A percentile compares a stretch with the other conserved stretches of the same genome.
Evolutionary conservation across 2,888 invertebrate species (phyloP).

Genomic region (Apamea epomidion): DNA sequence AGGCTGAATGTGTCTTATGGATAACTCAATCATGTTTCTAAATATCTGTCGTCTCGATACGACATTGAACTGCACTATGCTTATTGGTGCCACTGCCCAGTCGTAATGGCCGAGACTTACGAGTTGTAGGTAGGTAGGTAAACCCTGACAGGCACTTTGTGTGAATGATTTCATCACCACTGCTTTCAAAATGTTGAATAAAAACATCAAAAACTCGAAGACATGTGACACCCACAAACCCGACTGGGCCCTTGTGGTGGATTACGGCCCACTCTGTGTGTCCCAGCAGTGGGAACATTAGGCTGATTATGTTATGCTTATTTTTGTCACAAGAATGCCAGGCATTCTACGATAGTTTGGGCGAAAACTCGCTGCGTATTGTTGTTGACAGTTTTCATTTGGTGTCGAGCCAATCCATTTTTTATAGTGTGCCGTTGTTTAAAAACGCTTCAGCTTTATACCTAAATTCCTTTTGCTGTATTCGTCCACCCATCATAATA

Average conservation of each 20-base stretch:
- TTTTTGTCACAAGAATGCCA: conserved; percentile 28
- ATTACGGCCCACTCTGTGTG: background rate
- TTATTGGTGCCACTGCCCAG: conserved; percentile 16
- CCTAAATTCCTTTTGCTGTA: conserved; percentile 28
- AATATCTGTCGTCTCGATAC: background rate
- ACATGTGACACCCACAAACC: background rate
- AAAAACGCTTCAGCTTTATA: conserved; percentile 20
- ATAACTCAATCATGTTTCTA: conserved; percentile 16
- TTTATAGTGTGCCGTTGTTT: conserved; percentile 23
- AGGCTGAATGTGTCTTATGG: conserved; percentile 64
- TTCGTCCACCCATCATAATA: conserved; percentile 6
- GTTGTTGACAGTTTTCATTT: conserved; percentile 64
- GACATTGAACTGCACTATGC: background rate
- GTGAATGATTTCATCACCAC: background rate
- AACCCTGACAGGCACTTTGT: background rate
- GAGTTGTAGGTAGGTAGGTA: background rate
- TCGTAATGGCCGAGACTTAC: background rate
- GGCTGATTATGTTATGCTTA: background rate
- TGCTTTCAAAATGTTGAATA: background rate
- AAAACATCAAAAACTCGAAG: background rate
- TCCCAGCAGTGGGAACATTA: background rate
- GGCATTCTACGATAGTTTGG: conserved; percentile 41
- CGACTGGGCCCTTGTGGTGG: background rate
- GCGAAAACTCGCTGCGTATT: conserved; percentile 29
- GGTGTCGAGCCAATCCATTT: conserved; percentile 66